Conservation (phyloP, 2,888 invertebrate species). For the Taphrorychus bicolor region DNA sequence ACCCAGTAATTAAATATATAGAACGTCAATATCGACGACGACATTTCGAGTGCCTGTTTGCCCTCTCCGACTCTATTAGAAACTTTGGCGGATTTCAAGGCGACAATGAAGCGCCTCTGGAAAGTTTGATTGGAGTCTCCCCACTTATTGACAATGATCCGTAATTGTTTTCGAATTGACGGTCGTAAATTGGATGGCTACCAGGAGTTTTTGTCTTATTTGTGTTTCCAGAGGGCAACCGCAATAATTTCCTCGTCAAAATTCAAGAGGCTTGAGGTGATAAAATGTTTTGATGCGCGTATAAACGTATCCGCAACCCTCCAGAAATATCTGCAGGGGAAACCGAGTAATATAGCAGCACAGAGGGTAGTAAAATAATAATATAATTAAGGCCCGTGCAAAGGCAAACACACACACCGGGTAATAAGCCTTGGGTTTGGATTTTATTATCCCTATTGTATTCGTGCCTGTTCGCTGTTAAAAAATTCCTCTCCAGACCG, state of each 20-base stretch:
- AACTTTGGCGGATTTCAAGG: constrained; percentile 2
- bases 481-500: background rate
- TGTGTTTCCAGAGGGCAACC: too few species aligned
- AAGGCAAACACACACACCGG: background rate
- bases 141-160: constrained; percentile 8
- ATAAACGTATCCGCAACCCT: background rate
- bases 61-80: constrained; percentile 18
- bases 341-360: background rate
- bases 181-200: background rate
- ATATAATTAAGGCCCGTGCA: background rate
- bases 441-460: background rate
- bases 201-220: too few species aligned
- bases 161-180: constrained; percentile 8
- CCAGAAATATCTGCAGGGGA: background rate
- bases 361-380: background rate
- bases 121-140: constrained; percentile 8
- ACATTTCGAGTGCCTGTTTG: constrained; percentile 12
- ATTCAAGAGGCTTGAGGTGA: background rate
- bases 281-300: background rate
- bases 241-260: background rate
- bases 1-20: constrained; percentile 6
- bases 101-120: constrained; percentile 6
- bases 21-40: constrained; percentile 7
- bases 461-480: background rate
- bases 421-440: background rate